Evolutionary conservation across 2,113 vertebrate genomes (phyloP), one percentile per base, ranked within the genome.

Genomic region (Mastomys natalensis): DNA sequence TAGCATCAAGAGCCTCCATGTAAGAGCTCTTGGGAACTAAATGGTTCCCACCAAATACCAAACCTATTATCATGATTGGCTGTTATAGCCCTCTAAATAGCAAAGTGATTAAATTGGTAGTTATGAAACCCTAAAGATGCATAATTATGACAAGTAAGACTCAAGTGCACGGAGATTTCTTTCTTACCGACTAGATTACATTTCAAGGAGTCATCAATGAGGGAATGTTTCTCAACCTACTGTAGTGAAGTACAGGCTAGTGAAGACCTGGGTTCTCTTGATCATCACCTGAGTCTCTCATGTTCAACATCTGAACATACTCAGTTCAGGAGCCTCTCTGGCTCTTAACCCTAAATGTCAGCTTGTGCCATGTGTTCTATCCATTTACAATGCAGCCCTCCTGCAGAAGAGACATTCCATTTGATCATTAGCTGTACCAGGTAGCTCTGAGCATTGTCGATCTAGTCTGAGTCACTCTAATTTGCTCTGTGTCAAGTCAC

Each of bases 11-110:
- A 98, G 98, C 97, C 98, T 98, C 97, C 96, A 94, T 98, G 97
- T 98, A 98, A 99, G 98, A 96, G 97, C 98, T 98, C 98, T 99
- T 98, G 98, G 98, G 98, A 3, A 5, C 98, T 98, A 98, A 98
- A 99, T 98, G 98, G 98, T 98, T 99, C 98, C 98, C 98, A 98
- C 98, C 98, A 99, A 99, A 99, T 99, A 98, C 98, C 98, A 98
- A 98, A 98, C 95, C 98, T 98, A 99, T 99, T 99, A 98, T 98
- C 96, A 95, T 98, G 98, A 99, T 99, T 99, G 98, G 98, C 98
- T 99, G 98, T 98, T 99, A 98, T 97, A 98, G 98, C 97, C 98
- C 98, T 98, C 98, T 98, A 98, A 98, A 98, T 89, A 48, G 98
- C 98, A 98, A 98, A 98, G 97, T 98, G 98, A 99, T 99, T 99